Conservation (phyloP, 2,888 invertebrate species). For the Hemithea aestivaria region DNA sequence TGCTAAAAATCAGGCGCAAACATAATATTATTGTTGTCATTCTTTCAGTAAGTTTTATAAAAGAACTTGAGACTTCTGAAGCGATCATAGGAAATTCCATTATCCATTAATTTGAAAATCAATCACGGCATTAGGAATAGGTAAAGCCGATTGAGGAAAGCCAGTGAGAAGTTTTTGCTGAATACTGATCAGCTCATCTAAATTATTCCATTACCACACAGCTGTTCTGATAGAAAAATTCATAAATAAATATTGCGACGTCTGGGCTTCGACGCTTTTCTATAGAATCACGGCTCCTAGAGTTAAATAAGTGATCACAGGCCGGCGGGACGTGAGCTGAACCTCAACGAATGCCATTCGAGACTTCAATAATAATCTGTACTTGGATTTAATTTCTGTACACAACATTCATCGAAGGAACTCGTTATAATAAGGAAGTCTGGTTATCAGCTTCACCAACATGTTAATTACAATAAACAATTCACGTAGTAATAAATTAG, state of each 20-base stretch:
- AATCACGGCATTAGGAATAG: slow-evolving; percentile 45
- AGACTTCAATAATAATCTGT: slow-evolving; percentile 38
- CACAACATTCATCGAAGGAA: slow-evolving; percentile 2
- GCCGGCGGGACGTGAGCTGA: slow-evolving; percentile 61
- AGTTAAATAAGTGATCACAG: slow-evolving; percentile 76
- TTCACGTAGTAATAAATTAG: neutral
- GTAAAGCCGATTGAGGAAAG: slow-evolving; percentile 50
- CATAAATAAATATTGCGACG: slow-evolving; percentile 69
- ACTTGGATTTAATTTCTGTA: slow-evolving; percentile 7
- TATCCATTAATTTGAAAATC: slow-evolving; percentile 44
- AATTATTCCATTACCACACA: slow-evolving; percentile 67
- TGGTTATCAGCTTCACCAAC: neutral
- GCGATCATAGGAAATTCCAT: too few relatives aligned
- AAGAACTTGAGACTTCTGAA: neutral
- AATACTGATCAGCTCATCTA: slow-evolving; percentile 65
- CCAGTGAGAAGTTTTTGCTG: slow-evolving; percentile 47
- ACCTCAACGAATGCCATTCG: slow-evolving; percentile 48
- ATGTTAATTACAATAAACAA: neutral
- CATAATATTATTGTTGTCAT: too few relatives aligned
- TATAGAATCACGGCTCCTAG: slow-evolving; percentile 67
- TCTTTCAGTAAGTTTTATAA: neutral
- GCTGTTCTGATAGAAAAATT: slow-evolving; percentile 59
- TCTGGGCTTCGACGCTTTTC: slow-evolving; percentile 64
- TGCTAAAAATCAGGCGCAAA: too few relatives aligned
- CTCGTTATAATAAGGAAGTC: slow-evolving; percentile 10